Percentiles rank a stretch among this genome's conserved stretches.
phyloP scores from a whole-genome alignment of 2,113 vertebrate species.

The Periophthalmus modestus region DNA sequence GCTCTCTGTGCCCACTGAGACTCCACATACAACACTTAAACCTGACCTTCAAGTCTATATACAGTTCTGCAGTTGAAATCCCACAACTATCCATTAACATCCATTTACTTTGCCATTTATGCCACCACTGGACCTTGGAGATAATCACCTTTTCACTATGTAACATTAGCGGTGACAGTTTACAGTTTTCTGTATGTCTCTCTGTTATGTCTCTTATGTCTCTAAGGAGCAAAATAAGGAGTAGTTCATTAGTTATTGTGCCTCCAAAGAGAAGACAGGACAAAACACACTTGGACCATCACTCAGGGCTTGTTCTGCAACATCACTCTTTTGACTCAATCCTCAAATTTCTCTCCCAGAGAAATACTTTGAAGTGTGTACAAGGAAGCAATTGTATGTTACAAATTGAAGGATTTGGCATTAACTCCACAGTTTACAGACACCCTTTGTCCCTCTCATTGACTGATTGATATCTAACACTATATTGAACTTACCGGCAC shows the following conservation, averaged over 20 bases:
- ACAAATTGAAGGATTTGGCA: not conserved
- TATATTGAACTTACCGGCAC: conserved; percentile 82
- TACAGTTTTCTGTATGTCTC: conserved; percentile 6
- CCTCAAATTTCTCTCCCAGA: not conserved
- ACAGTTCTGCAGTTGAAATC: conserved; percentile 12
- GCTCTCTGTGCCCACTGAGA: not conserved
- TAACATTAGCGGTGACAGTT: conserved; percentile 42
- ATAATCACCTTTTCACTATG: conserved; percentile 7
- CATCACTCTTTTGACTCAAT: not conserved
- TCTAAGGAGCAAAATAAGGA: conserved; percentile 20
- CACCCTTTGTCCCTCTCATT: not conserved
- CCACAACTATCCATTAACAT: conserved; percentile 21
- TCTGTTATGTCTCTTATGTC: too few relatives aligned
- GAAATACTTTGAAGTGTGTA: not conserved
- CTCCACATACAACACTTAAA: not conserved
- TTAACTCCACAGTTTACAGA: not conserved
- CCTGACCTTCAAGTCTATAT: conserved; percentile 7
- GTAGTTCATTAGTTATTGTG: conserved; percentile 50
- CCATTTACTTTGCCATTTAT: conserved; percentile 50
- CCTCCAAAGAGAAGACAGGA: conserved; percentile 17
- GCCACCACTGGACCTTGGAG: conserved; percentile 17
- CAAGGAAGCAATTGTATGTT: not conserved
- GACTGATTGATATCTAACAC: not conserved
- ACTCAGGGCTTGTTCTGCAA: conserved; percentile 11
- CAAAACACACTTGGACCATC: conserved; percentile 14